Evolutionary conservation across 2,888 invertebrate genomes (phyloP), one percentile per base, ranked within the genome.

Genomic region (Drepanosiphum platanoidis): DNA sequence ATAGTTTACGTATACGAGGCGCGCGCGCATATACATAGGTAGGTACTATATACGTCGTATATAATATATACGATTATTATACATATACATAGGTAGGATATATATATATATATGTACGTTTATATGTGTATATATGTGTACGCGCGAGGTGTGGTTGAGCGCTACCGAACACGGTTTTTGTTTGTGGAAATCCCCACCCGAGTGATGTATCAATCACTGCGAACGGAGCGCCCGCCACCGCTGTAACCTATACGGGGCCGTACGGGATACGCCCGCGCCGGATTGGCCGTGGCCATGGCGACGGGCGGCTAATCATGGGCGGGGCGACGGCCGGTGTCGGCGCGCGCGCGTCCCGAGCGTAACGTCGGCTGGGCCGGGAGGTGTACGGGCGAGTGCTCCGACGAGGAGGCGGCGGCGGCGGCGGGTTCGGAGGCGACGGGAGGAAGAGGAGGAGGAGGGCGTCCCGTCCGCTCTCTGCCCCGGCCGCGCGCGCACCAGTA

Each of bases 221-320:
- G 9, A 46, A 64, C 68, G 2, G 68, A 61, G 75, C 64, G 68
- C 52, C 68, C 84, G 68, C 77, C 61, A 8, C 39, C 71, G 52
- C 36, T 52, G 84, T 75, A 84, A 84, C 84, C 77, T 84, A 84
- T 84, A 84, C 75, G 86, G 86, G 64, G 83, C 58, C 61, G 52
- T 83, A 74, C 86, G 84, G 86, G 86, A 77, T 86, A 87, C 86
- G 86, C 88, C 87, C 87, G 88, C 84, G 88, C 88, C 88, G 87
- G 88, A 88, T 88, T 89, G 89, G 89, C 89, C 88, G 90, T 90
- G 88, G 89, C 90, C 89, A 90, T 89, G 89, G 90, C 88, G 88
- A 90, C 90, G 88, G 88, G 87, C 88, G 87, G 88, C 90, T 90
- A 90, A 90, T 90, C 87, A 87, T 87, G 88, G 87, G 87, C 84